phyloP scores from a whole-genome alignment of 2,888 invertebrate genomes.

The Limnephilus lunatus region DNA sequence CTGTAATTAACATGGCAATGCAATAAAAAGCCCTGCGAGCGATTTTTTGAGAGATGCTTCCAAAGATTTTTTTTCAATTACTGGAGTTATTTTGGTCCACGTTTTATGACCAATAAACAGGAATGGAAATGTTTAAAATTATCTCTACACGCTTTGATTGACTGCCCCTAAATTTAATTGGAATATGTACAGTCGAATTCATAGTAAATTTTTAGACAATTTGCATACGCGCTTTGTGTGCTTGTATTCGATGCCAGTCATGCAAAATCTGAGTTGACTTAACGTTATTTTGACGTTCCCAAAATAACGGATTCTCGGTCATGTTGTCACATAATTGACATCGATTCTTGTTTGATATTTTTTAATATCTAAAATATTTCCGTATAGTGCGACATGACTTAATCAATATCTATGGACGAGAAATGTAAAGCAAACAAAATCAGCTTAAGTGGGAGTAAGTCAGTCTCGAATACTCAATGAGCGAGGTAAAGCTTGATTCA shows the following conservation, averaged over 20 bases:
- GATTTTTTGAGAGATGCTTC: slow-evolving; percentile 35
- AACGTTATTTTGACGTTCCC: neutral
- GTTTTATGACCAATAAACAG: slow-evolving; percentile 30
- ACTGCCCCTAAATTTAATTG: neutral
- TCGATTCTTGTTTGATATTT: neutral
- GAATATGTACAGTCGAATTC: neutral
- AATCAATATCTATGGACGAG: neutral
- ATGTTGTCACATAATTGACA: neutral
- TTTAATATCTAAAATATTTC: neutral
- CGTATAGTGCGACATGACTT: neutral
- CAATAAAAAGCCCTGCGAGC: slow-evolving; percentile 39
- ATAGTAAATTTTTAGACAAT: neutral
- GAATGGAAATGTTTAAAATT: slow-evolving; percentile 19
- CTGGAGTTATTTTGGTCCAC: slow-evolving; percentile 4
- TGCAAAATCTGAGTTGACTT: neutral
- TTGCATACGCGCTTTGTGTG: neutral
- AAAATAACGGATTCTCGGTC: neutral
- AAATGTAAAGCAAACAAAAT: slow-evolving; percentile 25
- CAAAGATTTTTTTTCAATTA: slow-evolving; percentile 38
- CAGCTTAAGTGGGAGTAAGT: neutral
- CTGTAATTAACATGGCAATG: slow-evolving; percentile 50
- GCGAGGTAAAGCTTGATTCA: neutral
- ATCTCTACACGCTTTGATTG: neutral
- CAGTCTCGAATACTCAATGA: slow-evolving; percentile 24
- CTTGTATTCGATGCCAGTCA: slow-evolving; percentile 15